These are phyloP conservation scores for Daktulosphaira vitifoliae DNA, from an alignment of 1,140 invertebrate species.

Conservation along the genomic window DNA sequence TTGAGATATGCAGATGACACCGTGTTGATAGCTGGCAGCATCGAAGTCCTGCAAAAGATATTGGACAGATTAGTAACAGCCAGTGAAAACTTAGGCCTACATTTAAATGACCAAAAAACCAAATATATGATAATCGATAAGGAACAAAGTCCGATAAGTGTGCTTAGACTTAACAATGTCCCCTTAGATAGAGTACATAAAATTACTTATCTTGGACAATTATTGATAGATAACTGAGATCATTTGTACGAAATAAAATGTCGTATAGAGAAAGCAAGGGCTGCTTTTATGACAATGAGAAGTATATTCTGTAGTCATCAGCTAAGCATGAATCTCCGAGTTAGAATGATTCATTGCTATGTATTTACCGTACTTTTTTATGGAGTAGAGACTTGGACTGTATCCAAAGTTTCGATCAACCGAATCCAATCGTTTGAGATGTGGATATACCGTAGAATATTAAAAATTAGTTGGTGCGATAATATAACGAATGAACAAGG, in stretches of 20 bases:
- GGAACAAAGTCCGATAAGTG: background rate
- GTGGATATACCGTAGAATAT: slow-evolving; percentile 15
- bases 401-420: slow-evolving; percentile 1
- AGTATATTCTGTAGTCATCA: slow-evolving; percentile 10
- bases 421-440: slow-evolving; percentile 17
- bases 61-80: slow-evolving; percentile 19
- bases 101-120: slow-evolving; percentile 13
- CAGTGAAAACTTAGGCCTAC: slow-evolving; percentile 11
- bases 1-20: slow-evolving; percentile 36
- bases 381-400: slow-evolving; percentile 33
- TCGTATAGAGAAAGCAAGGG: slow-evolving; percentile 24
- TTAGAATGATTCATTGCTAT: slow-evolving; percentile 30
- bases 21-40: slow-evolving; percentile 30
- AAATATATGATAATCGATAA: slow-evolving; percentile 17
- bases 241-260: slow-evolving; percentile 16
- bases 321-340: slow-evolving; percentile 6
- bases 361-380: slow-evolving; percentile 28
- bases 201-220: slow-evolving; percentile 7
- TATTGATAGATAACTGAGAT: slow-evolving; percentile 9
- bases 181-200: slow-evolving; percentile 12
- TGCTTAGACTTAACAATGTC: background rate
- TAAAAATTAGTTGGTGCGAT: slow-evolving; percentile 8
- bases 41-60: slow-evolving; percentile 11
- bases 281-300: slow-evolving; percentile 23
- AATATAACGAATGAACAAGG: slow-evolving; percentile 7